Evolutionary conservation across 1,140 invertebrate genomes (phyloP).

Genomic region (fruit fly (Drosophila melanogaster)): Release_6_plus_ISO1_MT NT_033779.5:3839501-3840000

Average conservation of each 20-base stretch:
- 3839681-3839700: slow-evolving; percentile 46
- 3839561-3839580: slow-evolving; percentile 1
- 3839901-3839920: slow-evolving; percentile 77
- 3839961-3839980: slow-evolving; percentile 48
- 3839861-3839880: slow-evolving; percentile 24
- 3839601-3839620: not conserved
- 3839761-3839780: slow-evolving; percentile 59
- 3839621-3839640: slow-evolving; percentile 41
- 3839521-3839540: not conserved
- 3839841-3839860: slow-evolving; percentile 72
- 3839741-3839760: slow-evolving; percentile 62
- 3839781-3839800: slow-evolving; percentile 78
- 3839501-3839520: not conserved
- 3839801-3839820: slow-evolving; percentile 78
- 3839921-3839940: slow-evolving; percentile 78
- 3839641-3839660: slow-evolving; percentile 30
- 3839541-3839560: slow-evolving; percentile 12
- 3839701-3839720: slow-evolving; percentile 23
- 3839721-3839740: slow-evolving; percentile 51
- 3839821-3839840: slow-evolving; percentile 84
- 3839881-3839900: slow-evolving; percentile 10
- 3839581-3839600: not conserved
- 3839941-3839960: slow-evolving; percentile 5
- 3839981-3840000: slow-evolving; percentile 78
- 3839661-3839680: slow-evolving; percentile 28